A percentile compares a stretch with the other conserved stretches of the same genome.
These are phyloP conservation scores for Tenebrosternarchus preto DNA, from an alignment of 2,113 vertebrate genomes.

Conservation along the genomic window DNA sequence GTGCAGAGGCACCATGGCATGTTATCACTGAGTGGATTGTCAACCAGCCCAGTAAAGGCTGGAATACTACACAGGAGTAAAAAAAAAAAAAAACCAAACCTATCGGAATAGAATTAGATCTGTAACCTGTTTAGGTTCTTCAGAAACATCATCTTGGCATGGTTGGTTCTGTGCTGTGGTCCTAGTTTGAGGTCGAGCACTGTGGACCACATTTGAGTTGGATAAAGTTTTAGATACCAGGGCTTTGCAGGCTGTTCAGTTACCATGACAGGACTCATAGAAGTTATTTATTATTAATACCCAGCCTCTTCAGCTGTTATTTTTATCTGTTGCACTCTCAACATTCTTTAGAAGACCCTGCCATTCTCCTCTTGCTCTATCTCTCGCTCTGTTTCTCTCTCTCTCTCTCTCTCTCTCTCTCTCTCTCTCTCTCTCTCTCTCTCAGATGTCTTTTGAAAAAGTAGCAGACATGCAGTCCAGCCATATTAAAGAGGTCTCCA, in stretches of 20 bases:
- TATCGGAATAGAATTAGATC: neutral
- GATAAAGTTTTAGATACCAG: slow-evolving; percentile 1
- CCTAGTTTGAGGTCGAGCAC: neutral
- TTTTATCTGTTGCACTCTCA: slow-evolving; percentile 74
- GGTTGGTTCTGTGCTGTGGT: neutral
- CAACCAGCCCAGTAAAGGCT: too few species aligned
- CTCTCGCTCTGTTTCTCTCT: slow-evolving; percentile 38
- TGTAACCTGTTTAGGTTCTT: neutral
- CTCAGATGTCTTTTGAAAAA: slow-evolving; percentile 65
- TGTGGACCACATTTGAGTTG: neutral
- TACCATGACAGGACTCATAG: slow-evolving; percentile 41
- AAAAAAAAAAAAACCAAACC: neutral
- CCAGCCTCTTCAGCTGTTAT: slow-evolving; percentile 68
- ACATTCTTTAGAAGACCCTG: slow-evolving; percentile 70
- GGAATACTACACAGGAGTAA: neutral
- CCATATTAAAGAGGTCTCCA: neutral
- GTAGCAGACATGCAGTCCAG: neutral
- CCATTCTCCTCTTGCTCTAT: slow-evolving; percentile 59
- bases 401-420: slow-evolving; percentile 65
- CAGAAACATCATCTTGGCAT: neutral
- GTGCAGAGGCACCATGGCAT: too few species aligned
- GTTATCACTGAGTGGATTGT: too few species aligned
- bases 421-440: slow-evolving; percentile 42
- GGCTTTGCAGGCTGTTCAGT: neutral
- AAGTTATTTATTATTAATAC: slow-evolving; percentile 77